These are phyloP conservation scores for Eustalomyia histrio DNA, from an alignment of 2,888 invertebrate genomes.

Conservation along the genomic window DNA sequence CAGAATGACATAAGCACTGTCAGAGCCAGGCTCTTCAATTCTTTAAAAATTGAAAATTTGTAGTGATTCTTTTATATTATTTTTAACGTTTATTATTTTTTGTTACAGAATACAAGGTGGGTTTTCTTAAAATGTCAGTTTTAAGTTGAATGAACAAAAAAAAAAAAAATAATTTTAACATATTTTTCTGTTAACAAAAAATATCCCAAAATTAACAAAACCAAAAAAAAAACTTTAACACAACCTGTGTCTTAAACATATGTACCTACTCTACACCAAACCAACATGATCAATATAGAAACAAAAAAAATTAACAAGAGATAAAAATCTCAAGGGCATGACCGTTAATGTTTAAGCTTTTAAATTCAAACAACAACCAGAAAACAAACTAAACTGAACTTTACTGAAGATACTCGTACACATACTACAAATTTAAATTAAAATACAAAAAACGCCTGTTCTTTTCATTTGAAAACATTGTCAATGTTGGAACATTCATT, in stretches of 20 bases:
- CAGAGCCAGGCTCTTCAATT: constrained; percentile 54
- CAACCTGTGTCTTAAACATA: constrained; percentile 16
- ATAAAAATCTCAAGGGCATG: constrained; percentile 63
- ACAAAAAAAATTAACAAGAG: constrained; percentile 36
- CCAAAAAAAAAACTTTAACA: not conserved
- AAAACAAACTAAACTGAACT: constrained; percentile 28
- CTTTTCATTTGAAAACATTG: constrained; percentile 19
- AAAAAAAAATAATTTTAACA: constrained; percentile 37
- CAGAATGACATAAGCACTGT: constrained; percentile 58
- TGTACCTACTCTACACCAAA: constrained; percentile 4
- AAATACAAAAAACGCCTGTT: constrained; percentile 12
- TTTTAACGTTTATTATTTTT: constrained; percentile 2
- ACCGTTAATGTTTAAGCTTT: constrained; percentile 56
- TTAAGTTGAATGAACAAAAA: constrained; percentile 43
- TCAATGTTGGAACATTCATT: constrained; percentile 17
- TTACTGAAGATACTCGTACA: not conserved
- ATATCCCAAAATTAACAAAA: constrained; percentile 33
- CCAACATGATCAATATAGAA: constrained; percentile 46
- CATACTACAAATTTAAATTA: constrained; percentile 25
- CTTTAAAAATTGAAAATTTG: constrained; percentile 36
- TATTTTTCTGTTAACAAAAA: constrained; percentile 49
- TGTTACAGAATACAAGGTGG: constrained; percentile 54
- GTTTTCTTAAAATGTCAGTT: constrained; percentile 59
- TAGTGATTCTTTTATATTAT: not conserved
- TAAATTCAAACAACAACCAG: constrained; percentile 38